Percentiles rank a stretch among this genome's conserved stretches.
phyloP scores from a whole-genome alignment of 2,113 vertebrate genomes.

The Lipophrys pholis region DNA sequence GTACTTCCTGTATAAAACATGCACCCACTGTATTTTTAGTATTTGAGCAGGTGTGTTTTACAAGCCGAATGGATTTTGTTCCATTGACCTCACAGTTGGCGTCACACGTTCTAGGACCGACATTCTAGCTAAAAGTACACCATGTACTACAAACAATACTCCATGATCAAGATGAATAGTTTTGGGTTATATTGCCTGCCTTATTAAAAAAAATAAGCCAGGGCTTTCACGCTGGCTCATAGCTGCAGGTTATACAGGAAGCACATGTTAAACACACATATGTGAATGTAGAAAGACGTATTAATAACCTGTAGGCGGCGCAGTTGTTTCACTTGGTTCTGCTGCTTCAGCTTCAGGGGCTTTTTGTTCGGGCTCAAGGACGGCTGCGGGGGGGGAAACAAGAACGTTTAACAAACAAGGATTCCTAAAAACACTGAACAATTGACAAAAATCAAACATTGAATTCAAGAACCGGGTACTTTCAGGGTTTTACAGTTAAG shows the following conservation, averaged over 20 bases:
- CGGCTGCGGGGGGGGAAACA: conserved; percentile 43
- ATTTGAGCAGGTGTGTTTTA: conserved; percentile 8
- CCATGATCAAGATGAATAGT: no score
- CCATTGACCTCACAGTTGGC: conserved; percentile 23
- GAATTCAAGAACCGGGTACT: not conserved
- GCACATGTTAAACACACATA: conserved; percentile 8
- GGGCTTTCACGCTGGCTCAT: no score
- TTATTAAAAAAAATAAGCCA: no score
- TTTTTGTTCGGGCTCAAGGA: conserved; percentile 31
- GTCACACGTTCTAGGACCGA: conserved; percentile 10
- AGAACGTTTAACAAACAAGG: not conserved
- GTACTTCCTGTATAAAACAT: conserved; percentile 19
- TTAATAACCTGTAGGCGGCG: conserved; percentile 65
- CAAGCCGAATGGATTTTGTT: not conserved
- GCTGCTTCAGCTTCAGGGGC: conserved; percentile 32
- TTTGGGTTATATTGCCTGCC: no score
- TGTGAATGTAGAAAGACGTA: not conserved
- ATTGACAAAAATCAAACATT: not conserved
- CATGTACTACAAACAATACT: not conserved
- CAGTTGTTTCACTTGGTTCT: conserved; percentile 37
- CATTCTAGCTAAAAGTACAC: not conserved
- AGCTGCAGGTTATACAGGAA: conserved; percentile 13
- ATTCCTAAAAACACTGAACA: not conserved
- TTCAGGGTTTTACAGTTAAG: not conserved
- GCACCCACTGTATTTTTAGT: conserved; percentile 12